Evolutionary conservation across 2,113 vertebrate species (phyloP), one percentile per base, ranked within the genome.

Genomic region (Pungitius pungitius): DNA sequence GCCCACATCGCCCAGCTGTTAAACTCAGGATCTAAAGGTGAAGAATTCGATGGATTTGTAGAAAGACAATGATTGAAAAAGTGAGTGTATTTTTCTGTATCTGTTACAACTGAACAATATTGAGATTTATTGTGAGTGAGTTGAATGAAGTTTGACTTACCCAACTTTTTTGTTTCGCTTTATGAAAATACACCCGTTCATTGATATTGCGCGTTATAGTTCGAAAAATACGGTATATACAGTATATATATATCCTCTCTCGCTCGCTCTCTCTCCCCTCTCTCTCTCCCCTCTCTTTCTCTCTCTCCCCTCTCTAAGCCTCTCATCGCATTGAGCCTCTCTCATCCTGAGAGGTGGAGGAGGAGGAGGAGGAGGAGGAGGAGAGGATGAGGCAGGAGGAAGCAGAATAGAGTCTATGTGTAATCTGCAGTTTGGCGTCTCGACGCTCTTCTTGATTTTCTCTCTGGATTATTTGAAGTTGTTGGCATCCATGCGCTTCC

Each of bases 321-420:
- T 71, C 77, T 75, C 71, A 10, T 52, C 74, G 54, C 79, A 83
- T 73, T 78, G 78, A 78, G 75, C 75, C 70, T 77, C 70, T 71
- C 78, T 81, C 73, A 62, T 59, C 37, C 73, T 55, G 69, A 3
- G 69, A 78, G 55, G 75, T 83, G 18, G 84, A 87, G 56, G 71
- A 76, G 69, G 69, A 67, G 43, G 75, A 84, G 15, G 73, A 82
- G 67, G 60, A 81, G 49, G 62, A 55, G 54, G 61, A 56, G 14
- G 27, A 64, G 42, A 30, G 17, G 42, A 43, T 14, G 42, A 43
- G 13, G 40, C 17, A 2, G 42, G 42, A 43, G 42, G 42, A 43
- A 43, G 54, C 68, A 75, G 69, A 60, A 63, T 3, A 26, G 30
- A 55, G 47, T 27, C 11, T 2, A 5, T 14, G 22, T 37, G 24